A percentile compares a stretch with the other conserved stretches of the same genome.
These are phyloP conservation scores for Gallinago stenura DNA, from an alignment of 2,797 vertebrate species.

Conservation along the genomic window DNA sequence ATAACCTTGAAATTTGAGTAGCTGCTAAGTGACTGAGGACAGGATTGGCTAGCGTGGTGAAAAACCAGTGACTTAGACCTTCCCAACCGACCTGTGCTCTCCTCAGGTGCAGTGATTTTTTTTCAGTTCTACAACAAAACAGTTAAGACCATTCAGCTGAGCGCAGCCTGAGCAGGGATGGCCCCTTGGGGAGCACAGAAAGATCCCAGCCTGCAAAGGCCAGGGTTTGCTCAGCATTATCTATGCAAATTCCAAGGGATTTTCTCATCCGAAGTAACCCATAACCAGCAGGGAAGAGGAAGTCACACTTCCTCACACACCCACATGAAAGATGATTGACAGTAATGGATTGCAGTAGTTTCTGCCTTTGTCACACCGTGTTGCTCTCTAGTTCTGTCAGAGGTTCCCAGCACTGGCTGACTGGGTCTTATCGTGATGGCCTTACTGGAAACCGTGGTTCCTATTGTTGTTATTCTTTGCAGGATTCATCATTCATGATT, in stretches of 20 bases:
- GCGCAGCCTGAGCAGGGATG: neutral
- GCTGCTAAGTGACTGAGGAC: neutral
- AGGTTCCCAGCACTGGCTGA: neutral
- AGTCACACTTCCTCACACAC: conserved; percentile 31
- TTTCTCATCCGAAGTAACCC: conserved; percentile 20
- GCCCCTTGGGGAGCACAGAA: neutral
- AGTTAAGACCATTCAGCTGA: neutral
- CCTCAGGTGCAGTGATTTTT: neutral
- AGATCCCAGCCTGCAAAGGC: neutral
- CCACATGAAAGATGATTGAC: neutral
- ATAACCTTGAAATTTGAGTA: neutral
- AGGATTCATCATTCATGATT: neutral
- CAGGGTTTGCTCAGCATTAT: neutral
- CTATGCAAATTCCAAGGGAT: conserved; percentile 4
- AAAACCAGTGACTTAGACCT: neutral
- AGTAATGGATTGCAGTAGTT: neutral
- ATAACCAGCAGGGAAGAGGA: conserved; percentile 37
- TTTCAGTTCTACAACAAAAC: neutral
- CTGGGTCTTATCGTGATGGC: neutral
- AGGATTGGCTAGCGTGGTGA: neutral
- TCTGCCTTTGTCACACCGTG: neutral
- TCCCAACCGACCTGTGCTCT: neutral
- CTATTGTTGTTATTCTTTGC: neutral
- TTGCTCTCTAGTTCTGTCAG: neutral
- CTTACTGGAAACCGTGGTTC: conserved; percentile 25